Conservation (phyloP, 1,140 invertebrate species). For the Berghia stephanieae region DNA sequence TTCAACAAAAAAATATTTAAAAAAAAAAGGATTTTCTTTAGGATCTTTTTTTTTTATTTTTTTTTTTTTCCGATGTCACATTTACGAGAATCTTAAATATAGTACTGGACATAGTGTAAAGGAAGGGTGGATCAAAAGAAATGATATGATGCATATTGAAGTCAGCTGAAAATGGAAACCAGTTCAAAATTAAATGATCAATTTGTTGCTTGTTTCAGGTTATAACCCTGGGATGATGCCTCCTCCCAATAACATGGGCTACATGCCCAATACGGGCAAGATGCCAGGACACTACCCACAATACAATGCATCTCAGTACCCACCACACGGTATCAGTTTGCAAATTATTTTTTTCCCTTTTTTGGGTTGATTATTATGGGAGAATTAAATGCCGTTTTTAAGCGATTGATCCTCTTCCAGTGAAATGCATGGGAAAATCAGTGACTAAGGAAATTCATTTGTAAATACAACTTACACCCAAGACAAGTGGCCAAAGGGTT, state of each 20-base stretch:
- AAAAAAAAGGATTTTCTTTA: too few species aligned
- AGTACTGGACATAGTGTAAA: background rate
- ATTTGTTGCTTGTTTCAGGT: slow-evolving; percentile 53
- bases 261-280: slow-evolving; percentile 68
- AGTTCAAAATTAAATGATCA: background rate
- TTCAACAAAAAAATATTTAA: too few species aligned
- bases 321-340: slow-evolving; percentile 36
- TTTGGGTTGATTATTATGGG: background rate
- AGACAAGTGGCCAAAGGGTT: background rate
- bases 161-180: background rate
- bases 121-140: background rate
- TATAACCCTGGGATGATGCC: slow-evolving; percentile 75
- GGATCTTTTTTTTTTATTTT: background rate
- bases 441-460: background rate
- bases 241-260: slow-evolving; percentile 66
- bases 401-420: background rate
- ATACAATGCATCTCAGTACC: slow-evolving; percentile 69
- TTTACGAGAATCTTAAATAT: too few species aligned
- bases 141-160: background rate
- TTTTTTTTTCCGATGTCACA: background rate
- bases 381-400: too few species aligned
- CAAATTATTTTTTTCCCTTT: background rate
- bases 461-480: background rate
- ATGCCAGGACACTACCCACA: slow-evolving; percentile 69
- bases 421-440: background rate